Evolutionary conservation across 2,113 vertebrate species (phyloP).

Genomic region (Sinocyclocheilus anshuiensis): DNA sequence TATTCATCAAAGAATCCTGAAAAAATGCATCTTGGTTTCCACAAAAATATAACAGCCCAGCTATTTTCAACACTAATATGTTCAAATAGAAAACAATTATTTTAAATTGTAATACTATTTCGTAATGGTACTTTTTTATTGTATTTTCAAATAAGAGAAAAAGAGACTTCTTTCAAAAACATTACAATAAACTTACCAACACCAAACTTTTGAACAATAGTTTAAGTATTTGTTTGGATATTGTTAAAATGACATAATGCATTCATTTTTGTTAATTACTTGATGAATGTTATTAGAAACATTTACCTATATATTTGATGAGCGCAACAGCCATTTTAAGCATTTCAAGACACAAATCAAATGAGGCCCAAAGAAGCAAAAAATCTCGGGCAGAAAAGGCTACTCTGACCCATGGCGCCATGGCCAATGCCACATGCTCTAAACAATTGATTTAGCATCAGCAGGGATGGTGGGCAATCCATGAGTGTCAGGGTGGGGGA

Average conservation of each 20-base stretch:
- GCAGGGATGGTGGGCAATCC: background rate
- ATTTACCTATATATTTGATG: background rate
- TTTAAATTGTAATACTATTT: background rate
- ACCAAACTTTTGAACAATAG: background rate
- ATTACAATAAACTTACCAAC: background rate
- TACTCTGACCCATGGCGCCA: background rate
- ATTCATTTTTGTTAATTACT: background rate
- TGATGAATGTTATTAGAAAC: background rate
- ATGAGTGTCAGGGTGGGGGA: background rate
- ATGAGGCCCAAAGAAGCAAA: background rate
- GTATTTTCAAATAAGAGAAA: background rate
- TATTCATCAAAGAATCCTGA: background rate
- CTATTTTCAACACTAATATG: background rate
- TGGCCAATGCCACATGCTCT: background rate
- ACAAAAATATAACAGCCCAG: background rate
- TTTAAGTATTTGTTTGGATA: background rate
- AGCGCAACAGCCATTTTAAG: background rate
- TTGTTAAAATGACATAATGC: background rate
- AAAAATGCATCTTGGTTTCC: background rate
- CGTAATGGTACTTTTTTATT: no score
- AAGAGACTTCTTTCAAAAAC: background rate
- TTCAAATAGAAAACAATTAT: background rate
- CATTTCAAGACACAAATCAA: background rate
- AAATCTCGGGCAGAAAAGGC: background rate
- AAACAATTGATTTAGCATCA: constrained; percentile 17